Evolutionary conservation across 2,113 vertebrate genomes (phyloP), one percentile per base, ranked within the genome.

Genomic region (Nothobranchius furzeri): DNA sequence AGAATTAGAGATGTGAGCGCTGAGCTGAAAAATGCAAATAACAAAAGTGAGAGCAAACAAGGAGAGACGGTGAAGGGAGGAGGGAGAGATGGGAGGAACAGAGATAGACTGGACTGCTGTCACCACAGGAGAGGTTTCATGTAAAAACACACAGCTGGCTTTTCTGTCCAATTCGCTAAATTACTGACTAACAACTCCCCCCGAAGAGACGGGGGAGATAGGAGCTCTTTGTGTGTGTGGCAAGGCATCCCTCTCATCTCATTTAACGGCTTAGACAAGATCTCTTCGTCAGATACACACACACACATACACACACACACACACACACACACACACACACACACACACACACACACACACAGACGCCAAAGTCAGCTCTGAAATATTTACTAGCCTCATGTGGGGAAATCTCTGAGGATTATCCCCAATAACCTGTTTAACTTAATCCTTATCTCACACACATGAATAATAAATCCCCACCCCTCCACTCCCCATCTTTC

Each of bases 391-490:
- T 75, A 85, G 83, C 85, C 85, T 85, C 88, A 90, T 90, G 86
- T 85, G 86, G 77, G 79, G 80, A 87, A 90, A 91, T 87, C 87
- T 86, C 85, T 43, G 0, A 60, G 90, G 91, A 93, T 92, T 90
- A 92, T 91, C 90, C 85, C 78, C 85, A 86, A 87, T 92, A 92
- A 91, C 90, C 88, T 93, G 88, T 93, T 93, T 91, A 93, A 91
- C 85, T 78, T 91, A 91, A 93, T 93, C 91, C 90, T 87, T 84
- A 90, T 93, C 89, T 86, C 88, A 77, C 76, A 91, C 86, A 83
- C 88, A 91, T 88, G 86, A 91, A 91, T 92, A 91, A 92, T 92
- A 83, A 91, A 88, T 86, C 82, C 60, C 36, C 64, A 20, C 75
- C 74, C 49, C 60, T 72, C 70, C 53, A 24, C 68, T 65, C 68